These are phyloP conservation scores for Cataglyphis rosenhaueri DNA, from an alignment of 2,888 invertebrate species.

Conservation along the genomic window DNA sequence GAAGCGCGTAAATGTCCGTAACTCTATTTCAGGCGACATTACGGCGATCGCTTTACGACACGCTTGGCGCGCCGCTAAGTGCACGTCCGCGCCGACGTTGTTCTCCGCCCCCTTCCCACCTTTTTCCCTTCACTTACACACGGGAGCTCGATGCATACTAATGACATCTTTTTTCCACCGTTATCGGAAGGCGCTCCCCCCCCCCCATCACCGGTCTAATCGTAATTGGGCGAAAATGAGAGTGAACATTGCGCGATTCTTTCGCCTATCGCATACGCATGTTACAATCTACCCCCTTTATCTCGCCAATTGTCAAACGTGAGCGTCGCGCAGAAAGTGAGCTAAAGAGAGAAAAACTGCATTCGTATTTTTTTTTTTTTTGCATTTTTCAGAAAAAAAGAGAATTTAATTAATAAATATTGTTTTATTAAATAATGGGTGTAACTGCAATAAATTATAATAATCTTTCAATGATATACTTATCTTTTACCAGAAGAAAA, in stretches of 20 bases:
- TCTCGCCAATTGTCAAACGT: slow-evolving; percentile 31
- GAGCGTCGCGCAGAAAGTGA: slow-evolving; percentile 9
- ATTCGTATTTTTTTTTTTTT: background rate
- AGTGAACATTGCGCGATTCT: slow-evolving; percentile 30
- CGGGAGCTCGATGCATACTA: slow-evolving; percentile 32
- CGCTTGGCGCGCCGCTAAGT: slow-evolving; percentile 45
- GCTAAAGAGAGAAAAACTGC: background rate
- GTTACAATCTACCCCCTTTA: slow-evolving; percentile 11
- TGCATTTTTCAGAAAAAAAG: background rate
- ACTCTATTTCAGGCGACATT: slow-evolving; percentile 55
- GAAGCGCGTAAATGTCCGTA: slow-evolving; percentile 56
- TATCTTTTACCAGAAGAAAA: background rate
- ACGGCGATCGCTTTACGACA: slow-evolving; percentile 53
- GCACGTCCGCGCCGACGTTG: slow-evolving; percentile 46
- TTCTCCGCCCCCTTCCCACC: background rate
- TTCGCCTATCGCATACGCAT: slow-evolving; percentile 27
- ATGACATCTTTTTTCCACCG: slow-evolving; percentile 39
- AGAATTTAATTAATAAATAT: background rate
- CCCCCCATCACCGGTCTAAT: background rate
- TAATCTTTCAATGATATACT: background rate
- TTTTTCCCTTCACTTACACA: background rate
- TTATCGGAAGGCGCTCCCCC: slow-evolving; percentile 17
- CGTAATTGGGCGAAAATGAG: slow-evolving; percentile 42
- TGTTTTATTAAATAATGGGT: background rate
- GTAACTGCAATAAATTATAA: background rate